Evolutionary conservation across 1,140 invertebrate species (phyloP), one percentile per base, ranked within the genome.

Genomic region (Drosophila virilis): DNA sequence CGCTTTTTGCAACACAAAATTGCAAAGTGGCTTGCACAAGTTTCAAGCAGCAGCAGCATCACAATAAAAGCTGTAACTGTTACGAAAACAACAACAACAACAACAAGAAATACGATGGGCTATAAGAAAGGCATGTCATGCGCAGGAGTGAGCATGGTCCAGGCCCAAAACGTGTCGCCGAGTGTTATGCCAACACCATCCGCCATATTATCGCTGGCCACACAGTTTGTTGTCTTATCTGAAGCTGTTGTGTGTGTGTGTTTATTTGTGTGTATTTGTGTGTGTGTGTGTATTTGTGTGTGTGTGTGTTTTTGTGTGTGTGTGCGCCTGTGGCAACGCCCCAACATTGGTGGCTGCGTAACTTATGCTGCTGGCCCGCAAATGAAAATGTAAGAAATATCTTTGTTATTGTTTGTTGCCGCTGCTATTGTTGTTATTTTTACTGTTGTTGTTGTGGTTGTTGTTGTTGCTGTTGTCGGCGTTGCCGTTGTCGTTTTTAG

Each of bases 91-190:
- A 52, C 45, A 40, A 32, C 40, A 57, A 67, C 40, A 64, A 35
- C 17, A 45, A 66, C 42, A 57, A 35, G 33, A 43, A 55, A 32
- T 10, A 10, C 62, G 59, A 28, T 28, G 22, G 5, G 32, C n/a
- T 32, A n/a, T 70, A 69, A 77, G 76, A 80, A 80, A 77, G 77
- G 77, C 85, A 85, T 86, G 81, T 81, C 81, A 85, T 85, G 81
- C 81, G 81, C 81, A 85, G 78, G 69, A 86, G 59, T 33, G 33
- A 42, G 28, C 35, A 10, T 15, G 48, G 57, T 58, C 78, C 83
- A 76, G 78, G 75, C 78, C 83, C 67, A 88, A 88, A 88, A 85
- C 82, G 82, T 85, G 82, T 85, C 83, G 83, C 79, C 83, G 78
- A 85, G 81, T 83, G 78, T 52, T 37, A 62, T 48, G 54, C 38